Percentiles rank a stretch among this genome's conserved stretches.
Evolutionary conservation across 2,888 invertebrate species (phyloP).

Genomic region (Dastarcus helophoroides): DNA sequence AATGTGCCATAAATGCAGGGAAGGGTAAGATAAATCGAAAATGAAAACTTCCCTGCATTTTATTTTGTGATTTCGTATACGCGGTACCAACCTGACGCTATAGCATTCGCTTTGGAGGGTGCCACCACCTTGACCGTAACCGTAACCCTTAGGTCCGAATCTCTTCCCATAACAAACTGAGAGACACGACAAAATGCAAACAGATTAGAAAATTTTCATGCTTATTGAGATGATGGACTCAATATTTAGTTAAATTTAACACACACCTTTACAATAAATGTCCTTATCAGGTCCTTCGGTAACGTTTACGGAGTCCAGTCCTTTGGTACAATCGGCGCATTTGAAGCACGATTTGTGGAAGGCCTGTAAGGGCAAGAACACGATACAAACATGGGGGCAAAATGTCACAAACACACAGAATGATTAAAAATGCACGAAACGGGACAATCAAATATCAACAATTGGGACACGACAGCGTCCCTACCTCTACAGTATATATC

Average conservation of each 20-base stretch:
- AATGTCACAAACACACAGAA: slow-evolving; percentile 1
- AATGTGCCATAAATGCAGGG: too few relatives aligned
- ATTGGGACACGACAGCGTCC: slow-evolving; percentile 7
- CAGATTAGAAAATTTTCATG: slow-evolving; percentile 1
- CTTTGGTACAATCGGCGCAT: slow-evolving; percentile 77
- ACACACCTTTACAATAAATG: slow-evolving; percentile 91
- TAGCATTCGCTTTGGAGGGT: slow-evolving; percentile 83
- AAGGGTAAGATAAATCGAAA: too few relatives aligned
- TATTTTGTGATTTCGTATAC: too few relatives aligned
- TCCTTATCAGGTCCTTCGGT: slow-evolving; percentile 92
- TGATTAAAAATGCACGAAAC: neutral
- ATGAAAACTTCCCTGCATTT: too few relatives aligned
- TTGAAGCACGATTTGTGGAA: slow-evolving; percentile 93
- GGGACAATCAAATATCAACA: slow-evolving; percentile 12
- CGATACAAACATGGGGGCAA: slow-evolving; percentile 5
- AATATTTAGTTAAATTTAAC: neutral
- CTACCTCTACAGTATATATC: slow-evolving; percentile 88
- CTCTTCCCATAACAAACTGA: slow-evolving; percentile 94
- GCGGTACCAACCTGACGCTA: slow-evolving; percentile 54
- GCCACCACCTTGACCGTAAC: slow-evolving; percentile 93
- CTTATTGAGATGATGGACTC: slow-evolving; percentile 1
- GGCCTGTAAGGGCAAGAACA: slow-evolving; percentile 45
- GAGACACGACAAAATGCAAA: slow-evolving; percentile 10
- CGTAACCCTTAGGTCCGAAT: slow-evolving; percentile 96
- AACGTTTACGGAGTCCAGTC: slow-evolving; percentile 82